Conservation (phyloP, 2,797 vertebrate genomes). For the Pangasius mekongensis region DNA sequence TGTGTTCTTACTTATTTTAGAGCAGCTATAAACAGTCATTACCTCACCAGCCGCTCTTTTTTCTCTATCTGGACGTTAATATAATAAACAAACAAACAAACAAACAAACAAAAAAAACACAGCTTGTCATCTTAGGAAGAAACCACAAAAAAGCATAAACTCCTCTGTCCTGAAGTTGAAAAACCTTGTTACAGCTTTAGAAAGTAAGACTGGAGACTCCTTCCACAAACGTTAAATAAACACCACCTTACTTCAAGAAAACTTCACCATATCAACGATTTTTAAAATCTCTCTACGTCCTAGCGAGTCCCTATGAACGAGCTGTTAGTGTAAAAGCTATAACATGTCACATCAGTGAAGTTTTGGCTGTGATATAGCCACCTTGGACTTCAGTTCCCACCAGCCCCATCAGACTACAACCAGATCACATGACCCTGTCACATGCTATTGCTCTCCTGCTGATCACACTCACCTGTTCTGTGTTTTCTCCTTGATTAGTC, state of each 20-base stretch:
- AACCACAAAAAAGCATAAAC: not conserved
- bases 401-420: not conserved
- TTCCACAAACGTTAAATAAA: slow-evolving; percentile 15
- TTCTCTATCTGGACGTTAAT: not conserved
- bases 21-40: not conserved
- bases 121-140: not conserved
- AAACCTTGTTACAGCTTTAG: not conserved
- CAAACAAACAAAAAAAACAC: not conserved
- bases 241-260: not conserved
- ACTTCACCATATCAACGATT: not conserved
- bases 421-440: not conserved
- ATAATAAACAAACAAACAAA: too few relatives aligned
- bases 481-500: not conserved
- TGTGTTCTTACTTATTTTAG: not conserved
- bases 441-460: not conserved
- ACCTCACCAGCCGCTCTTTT: not conserved
- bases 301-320: not conserved
- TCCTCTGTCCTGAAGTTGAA: not conserved
- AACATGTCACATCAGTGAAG: not conserved
- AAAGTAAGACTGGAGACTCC: not conserved
- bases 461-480: not conserved
- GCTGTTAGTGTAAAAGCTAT: not conserved
- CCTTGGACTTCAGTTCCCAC: not conserved
- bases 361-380: not conserved
- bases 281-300: not conserved